Percentiles rank a stretch among this genome's conserved stretches.
phyloP scores from a whole-genome alignment of 1,140 invertebrate species.

The Kradibia gibbosae region DNA sequence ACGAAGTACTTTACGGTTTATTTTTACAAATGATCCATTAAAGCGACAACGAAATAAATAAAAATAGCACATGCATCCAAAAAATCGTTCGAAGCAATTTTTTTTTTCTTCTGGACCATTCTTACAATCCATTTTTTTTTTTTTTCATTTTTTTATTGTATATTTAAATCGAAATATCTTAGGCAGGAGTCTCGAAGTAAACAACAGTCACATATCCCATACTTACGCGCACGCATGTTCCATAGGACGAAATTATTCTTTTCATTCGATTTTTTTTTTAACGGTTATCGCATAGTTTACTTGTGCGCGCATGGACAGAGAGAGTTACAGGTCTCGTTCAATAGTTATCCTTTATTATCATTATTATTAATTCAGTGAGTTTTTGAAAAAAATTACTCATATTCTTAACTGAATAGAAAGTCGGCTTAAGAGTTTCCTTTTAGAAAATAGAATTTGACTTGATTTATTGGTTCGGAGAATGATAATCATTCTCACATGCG shows the following conservation, averaged over 20 bases:
- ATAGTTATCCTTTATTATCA: slow-evolving; percentile 20
- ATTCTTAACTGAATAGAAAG: slow-evolving; percentile 22
- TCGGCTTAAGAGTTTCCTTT: slow-evolving; percentile 1
- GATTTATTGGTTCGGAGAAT: neutral
- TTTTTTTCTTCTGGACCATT: slow-evolving; percentile 47
- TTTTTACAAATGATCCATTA: slow-evolving; percentile 39
- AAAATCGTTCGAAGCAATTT: slow-evolving; percentile 20
- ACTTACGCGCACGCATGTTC: slow-evolving; percentile 33
- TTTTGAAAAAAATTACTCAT: slow-evolving; percentile 46
- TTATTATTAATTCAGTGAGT: slow-evolving; percentile 33
- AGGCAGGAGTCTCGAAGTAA: slow-evolving; percentile 48
- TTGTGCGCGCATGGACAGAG: slow-evolving; percentile 40
- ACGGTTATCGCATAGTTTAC: slow-evolving; percentile 30
- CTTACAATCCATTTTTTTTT: slow-evolving; percentile 36
- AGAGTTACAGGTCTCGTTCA: slow-evolving; percentile 42
- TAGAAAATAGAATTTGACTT: neutral
- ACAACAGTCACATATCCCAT: slow-evolving; percentile 37
- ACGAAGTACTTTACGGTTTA: slow-evolving; percentile 50
- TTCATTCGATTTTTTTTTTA: slow-evolving; percentile 4
- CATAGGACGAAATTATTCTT: slow-evolving; percentile 43
- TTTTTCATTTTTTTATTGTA: slow-evolving; percentile 10
- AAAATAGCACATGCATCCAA: slow-evolving; percentile 22
- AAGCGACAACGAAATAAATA: slow-evolving; percentile 24
- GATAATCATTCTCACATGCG: neutral
- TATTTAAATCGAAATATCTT: slow-evolving; percentile 47